Evolutionary conservation across 2,113 vertebrate species (phyloP), one percentile per base, ranked within the genome.

Genomic region (Dasypus novemcinctus): DNA sequence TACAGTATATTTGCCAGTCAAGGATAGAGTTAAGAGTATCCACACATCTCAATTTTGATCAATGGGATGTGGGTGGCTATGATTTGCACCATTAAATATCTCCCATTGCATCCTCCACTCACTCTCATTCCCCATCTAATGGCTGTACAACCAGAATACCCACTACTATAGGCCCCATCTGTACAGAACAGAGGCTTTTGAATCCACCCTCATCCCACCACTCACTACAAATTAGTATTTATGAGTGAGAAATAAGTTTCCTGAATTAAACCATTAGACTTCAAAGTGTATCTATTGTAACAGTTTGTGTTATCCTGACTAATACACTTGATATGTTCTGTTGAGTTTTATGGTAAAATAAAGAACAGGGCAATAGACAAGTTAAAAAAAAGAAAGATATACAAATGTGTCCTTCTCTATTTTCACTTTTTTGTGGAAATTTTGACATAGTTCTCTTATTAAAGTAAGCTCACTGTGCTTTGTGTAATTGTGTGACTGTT

Each of bases 121-220:
- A 25, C 15, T 66, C 11, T 79, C 5, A 33, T 68, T 2, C 1
- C 5, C 20, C 21, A 14, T 18, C 6, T 38, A 29, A 21, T 59
- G 25, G 15, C 54, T 66, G 15, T 36, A 29, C 43, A 23, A 1
- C 46, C 46, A 49, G 46, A 49, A 49, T 49, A 11, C 46, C 46
- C 46, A 49, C 46, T 49, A 7, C 11, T 49, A 49, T 49, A 49
- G 5, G 46, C 8, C 46, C 46, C 8, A 49, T 9, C 46, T 49
- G 8, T 7, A 49, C 11, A 11, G 46, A 49, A 11, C 46, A 49
- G 46, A 9, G 5, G 11, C 46, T 49, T 49, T 49, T 49, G 46
- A 49, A 49, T 2, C 4, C 10, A 18, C 29, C 15, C 33, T 2
- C 1, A 0, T 15, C 38, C 20, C 11, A 68, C 31, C 17, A 15